Conservation (phyloP, 2,888 invertebrate genomes). For the Beris chalybata region DNA sequence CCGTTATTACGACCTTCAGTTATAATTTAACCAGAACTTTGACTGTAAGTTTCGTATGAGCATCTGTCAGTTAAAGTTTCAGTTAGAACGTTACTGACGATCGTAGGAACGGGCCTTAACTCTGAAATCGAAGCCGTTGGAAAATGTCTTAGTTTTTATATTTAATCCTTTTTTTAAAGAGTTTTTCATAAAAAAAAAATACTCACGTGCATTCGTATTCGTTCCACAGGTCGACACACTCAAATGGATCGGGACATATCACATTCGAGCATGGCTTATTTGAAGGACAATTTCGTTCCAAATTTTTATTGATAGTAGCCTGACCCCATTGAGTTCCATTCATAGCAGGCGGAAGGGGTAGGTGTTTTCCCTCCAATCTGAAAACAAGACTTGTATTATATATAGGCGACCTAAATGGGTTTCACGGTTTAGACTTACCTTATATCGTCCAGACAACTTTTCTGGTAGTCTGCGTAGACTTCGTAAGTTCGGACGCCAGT, state of each 20-base stretch:
- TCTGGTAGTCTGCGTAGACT: slow-evolving; percentile 92
- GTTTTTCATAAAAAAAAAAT: neutral
- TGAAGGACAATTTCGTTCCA: slow-evolving; percentile 90
- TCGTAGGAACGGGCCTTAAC: no score
- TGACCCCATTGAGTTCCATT: slow-evolving; percentile 96
- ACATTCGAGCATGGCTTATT: slow-evolving; percentile 94
- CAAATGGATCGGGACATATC: slow-evolving; percentile 90
- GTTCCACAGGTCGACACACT: slow-evolving; percentile 97
- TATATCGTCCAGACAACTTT: slow-evolving; percentile 74
- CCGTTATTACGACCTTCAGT: no score
- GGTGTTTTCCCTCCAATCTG: slow-evolving; percentile 89
- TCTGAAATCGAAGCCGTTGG: no score
- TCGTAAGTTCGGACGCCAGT: slow-evolving; percentile 92
- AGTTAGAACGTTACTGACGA: no score
- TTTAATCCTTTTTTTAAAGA: no score
- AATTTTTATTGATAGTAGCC: slow-evolving; percentile 89
- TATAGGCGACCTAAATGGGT: slow-evolving; percentile 57
- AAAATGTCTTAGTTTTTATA: no score
- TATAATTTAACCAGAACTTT: no score
- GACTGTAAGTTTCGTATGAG: no score
- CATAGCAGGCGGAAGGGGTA: slow-evolving; percentile 92
- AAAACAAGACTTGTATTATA: slow-evolving; percentile 60
- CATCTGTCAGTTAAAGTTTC: no score
- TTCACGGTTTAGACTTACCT: slow-evolving; percentile 48
- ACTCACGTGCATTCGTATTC: slow-evolving; percentile 98